Evolutionary conservation across 30 jellyfish, hydroid and myxozoan species (phyloP), one percentile per base, ranked within the genome.

Genomic region (Hydractinia symbiolongicarpus): DNA sequence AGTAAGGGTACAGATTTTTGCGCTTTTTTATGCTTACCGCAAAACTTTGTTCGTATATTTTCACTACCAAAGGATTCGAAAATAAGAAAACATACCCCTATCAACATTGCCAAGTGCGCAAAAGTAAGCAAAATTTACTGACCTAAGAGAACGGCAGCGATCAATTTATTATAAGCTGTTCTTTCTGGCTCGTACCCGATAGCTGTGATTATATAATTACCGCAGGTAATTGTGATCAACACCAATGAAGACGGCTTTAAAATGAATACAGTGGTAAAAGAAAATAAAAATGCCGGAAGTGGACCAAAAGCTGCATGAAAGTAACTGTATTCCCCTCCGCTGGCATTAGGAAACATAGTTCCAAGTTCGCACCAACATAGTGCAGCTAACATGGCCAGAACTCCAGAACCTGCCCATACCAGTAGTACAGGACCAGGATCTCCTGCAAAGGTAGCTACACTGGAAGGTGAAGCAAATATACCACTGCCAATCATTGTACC

Each of bases 351-450:
- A 44, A 81, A 69, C 94, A 82, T 82, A 3, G 95, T 86, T 16
- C 99, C 96, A 5, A 94, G 92, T 55, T 94, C 99, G 54, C 79
- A 79, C 57, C 76, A 88, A 62, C 95, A 82, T 17, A 94, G 66
- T 4, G 96, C 95, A 51, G 95, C 96, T 51, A 66, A 62, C 0
- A 88, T 73, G 17, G 96, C 93, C 15, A 94, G 53, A 14, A 94
- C 7, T 1, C 99, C 99, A 62, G 96, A 76, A 4, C 95, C 95
- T 0, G 74, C 40, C 99, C 99, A 94, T 8, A 94, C 96, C 40
- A 84, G 53, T 7, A 94, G 95, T 8, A 93, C 68, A 69, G 78
- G 15, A 16, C 96, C 99, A 30, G 88, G 83, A 5, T 94, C 79
- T 7, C 87, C 87, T 16, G 95, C 49, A n/a, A 70, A 60, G 17